Evolutionary conservation across 1,140 invertebrate genomes (phyloP).

Genomic region (Phocides pigmalion): DNA sequence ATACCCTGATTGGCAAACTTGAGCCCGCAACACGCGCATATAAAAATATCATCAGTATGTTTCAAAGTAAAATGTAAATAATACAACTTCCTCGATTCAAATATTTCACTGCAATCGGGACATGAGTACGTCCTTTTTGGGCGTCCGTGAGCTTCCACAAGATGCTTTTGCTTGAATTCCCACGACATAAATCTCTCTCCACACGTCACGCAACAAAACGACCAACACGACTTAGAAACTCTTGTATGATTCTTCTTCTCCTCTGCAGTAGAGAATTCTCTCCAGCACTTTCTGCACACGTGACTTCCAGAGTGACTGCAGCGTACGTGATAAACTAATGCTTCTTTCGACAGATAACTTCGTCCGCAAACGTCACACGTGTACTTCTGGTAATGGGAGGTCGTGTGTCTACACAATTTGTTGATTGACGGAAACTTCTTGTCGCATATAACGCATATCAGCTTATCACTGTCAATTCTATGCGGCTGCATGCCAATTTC

Average conservation of each 20-base stretch:
- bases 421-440: constrained; percentile 57
- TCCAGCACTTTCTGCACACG: constrained; percentile 69
- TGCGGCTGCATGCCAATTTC: constrained; percentile 63
- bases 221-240: constrained; percentile 57
- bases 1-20: constrained; percentile 56
- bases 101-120: constrained; percentile 59
- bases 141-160: constrained; percentile 49
- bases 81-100: constrained; percentile 52
- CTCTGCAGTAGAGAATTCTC: constrained; percentile 54
- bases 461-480: constrained; percentile 59
- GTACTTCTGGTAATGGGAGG: constrained; percentile 62
- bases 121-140: constrained; percentile 56
- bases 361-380: constrained; percentile 71
- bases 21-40: constrained; percentile 61
- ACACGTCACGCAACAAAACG: constrained; percentile 59
- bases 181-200: constrained; percentile 66
- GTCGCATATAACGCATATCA: constrained; percentile 56
- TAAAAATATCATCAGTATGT: constrained; percentile 61
- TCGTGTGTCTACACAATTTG: constrained; percentile 63
- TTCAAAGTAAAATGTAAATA: constrained; percentile 62
- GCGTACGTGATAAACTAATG: constrained; percentile 64
- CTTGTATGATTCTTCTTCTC: constrained; percentile 57
- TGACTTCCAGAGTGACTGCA: constrained; percentile 59
- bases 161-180: constrained; percentile 64
- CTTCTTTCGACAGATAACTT: constrained; percentile 60